Conservation (phyloP, 2,113 vertebrate species). For the Melanerpes aurifrons region DNA sequence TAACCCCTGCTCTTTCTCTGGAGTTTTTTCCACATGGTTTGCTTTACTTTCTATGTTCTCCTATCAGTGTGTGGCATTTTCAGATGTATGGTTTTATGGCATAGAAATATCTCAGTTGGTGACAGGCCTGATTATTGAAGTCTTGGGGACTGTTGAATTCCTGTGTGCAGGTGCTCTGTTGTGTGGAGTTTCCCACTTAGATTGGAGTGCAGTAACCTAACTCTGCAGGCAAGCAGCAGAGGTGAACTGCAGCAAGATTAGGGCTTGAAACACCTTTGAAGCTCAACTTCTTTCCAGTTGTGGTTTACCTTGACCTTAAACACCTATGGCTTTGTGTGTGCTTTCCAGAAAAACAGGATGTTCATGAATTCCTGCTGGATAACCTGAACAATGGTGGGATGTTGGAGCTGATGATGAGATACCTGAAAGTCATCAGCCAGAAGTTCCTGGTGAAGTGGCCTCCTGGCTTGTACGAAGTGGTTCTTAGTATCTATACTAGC, state of each 20-base stretch:
- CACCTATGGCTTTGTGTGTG: background rate
- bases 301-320: background rate
- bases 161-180: background rate
- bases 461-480: constrained; percentile 84
- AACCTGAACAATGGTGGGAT: constrained; percentile 92
- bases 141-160: background rate
- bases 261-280: background rate
- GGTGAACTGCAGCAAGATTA: background rate
- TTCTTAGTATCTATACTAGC: constrained; percentile 86
- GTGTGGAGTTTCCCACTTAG: background rate
- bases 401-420: constrained; percentile 93
- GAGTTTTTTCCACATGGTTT: background rate
- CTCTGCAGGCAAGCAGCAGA: background rate
- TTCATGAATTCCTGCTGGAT: constrained; percentile 88
- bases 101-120: background rate
- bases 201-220: background rate
- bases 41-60: background rate
- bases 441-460: constrained; percentile 92
- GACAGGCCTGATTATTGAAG: background rate
- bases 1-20: background rate
- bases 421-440: constrained; percentile 90
- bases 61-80: background rate
- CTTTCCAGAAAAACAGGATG: constrained; percentile 88
- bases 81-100: background rate
- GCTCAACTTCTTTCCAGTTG: background rate